A percentile compares a stretch with the other conserved stretches of the same genome.
These are phyloP conservation scores for Vollenhovia emeryi DNA, from an alignment of 1,140 invertebrate species.

Conservation along the genomic window DNA sequence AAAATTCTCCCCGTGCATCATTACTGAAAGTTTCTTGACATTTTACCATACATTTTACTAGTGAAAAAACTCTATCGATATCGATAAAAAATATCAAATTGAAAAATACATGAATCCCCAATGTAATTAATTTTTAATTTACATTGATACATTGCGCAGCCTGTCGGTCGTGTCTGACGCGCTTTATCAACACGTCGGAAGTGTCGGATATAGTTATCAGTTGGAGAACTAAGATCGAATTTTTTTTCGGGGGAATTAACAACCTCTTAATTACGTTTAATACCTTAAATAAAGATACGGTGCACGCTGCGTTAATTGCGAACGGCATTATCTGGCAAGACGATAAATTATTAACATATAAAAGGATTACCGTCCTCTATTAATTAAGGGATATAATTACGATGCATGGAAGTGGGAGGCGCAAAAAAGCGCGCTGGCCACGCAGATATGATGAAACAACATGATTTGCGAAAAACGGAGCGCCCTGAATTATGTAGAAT, in stretches of 20 bases:
- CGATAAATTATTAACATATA: conserved; percentile 50
- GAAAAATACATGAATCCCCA: not conserved
- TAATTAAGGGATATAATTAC: conserved; percentile 56
- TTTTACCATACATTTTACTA: too few relatives aligned
- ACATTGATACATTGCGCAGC: not conserved
- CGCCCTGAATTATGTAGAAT: conserved; percentile 42
- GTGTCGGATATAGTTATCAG: conserved; percentile 6
- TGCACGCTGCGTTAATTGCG: conserved; percentile 27
- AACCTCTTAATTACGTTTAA: conserved; percentile 19
- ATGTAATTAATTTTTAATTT: not conserved
- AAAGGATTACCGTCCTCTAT: conserved; percentile 47
- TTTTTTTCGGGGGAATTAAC: not conserved
- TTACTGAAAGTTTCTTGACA: too few relatives aligned
- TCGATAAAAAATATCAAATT: not conserved
- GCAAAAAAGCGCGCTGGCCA: conserved; percentile 36
- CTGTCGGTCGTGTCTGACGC: not conserved
- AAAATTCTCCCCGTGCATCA: too few relatives aligned
- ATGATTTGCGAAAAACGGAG: conserved; percentile 55
- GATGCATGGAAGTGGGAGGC: conserved; percentile 38
- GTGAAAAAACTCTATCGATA: too few relatives aligned
- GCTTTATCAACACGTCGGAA: not conserved
- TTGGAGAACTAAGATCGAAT: not conserved
- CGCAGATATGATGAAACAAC: conserved; percentile 50
- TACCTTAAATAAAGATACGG: conserved; percentile 18
- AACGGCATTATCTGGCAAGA: conserved; percentile 45